Evolutionary conservation across 2,888 invertebrate genomes (phyloP).

Genomic region (Lordiphosa fenestrarum): DNA sequence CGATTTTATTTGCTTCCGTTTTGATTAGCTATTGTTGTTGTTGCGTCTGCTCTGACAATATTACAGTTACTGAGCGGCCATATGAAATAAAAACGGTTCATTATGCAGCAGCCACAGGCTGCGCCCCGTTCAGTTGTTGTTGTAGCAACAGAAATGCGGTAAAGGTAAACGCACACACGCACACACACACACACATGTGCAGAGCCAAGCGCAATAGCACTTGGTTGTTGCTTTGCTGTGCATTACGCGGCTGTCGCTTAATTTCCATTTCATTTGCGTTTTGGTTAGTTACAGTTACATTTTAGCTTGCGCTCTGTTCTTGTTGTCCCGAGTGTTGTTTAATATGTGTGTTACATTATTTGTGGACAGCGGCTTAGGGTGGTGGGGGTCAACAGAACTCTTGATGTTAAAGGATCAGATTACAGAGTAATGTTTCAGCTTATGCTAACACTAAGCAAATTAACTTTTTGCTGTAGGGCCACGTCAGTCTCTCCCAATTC

Average conservation of each 20-base stretch:
- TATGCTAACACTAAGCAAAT: no score
- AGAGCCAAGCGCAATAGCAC: slow-evolving; percentile 25
- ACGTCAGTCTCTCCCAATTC: slow-evolving; percentile 22
- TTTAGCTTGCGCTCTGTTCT: slow-evolving; percentile 43
- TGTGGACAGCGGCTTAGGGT: no score
- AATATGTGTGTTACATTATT: no score
- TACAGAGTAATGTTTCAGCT: no score
- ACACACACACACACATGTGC: not conserved
- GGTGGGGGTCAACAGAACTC: no score
- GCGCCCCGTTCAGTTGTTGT: slow-evolving; percentile 24
- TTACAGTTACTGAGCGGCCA: slow-evolving; percentile 67
- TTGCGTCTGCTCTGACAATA: slow-evolving; percentile 47
- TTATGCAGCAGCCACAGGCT: slow-evolving; percentile 50
- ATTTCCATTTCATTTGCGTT: slow-evolving; percentile 50
- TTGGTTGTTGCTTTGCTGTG: slow-evolving; percentile 31
- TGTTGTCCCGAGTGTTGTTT: slow-evolving; percentile 11
- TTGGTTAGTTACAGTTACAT: slow-evolving; percentile 49
- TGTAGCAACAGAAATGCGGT: slow-evolving; percentile 14
- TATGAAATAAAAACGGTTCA: slow-evolving; percentile 79
- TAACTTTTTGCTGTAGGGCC: slow-evolving; percentile 1
- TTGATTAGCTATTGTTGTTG: slow-evolving; percentile 31
- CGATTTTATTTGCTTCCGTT: slow-evolving; percentile 32
- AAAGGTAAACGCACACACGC: slow-evolving; percentile 12
- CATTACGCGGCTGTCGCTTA: slow-evolving; percentile 35
- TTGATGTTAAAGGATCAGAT: no score